Evolutionary conservation across 2,888 invertebrate species (phyloP).

Genomic region (Lutraria lutraria): DNA sequence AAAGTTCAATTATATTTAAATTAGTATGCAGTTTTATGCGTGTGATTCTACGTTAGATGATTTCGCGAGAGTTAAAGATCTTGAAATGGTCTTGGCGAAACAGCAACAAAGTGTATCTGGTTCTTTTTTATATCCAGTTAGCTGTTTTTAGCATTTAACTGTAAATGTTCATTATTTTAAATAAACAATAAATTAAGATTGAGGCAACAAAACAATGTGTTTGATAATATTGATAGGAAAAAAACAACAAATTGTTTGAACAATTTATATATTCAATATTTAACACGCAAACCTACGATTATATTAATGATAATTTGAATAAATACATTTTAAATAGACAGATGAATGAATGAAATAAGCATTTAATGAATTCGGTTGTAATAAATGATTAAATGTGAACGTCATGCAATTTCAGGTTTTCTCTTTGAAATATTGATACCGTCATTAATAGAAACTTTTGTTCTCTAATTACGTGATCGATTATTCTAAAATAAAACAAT

Average conservation of each 20-base stretch:
- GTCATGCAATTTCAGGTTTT: neutral
- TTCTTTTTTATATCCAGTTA: too few relatives aligned
- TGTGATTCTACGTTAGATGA: too few relatives aligned
- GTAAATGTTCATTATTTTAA: neutral
- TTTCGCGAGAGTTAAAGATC: too few relatives aligned
- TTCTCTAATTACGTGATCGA: neutral
- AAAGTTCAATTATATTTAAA: neutral
- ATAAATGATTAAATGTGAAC: neutral
- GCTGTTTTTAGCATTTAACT: too few relatives aligned
- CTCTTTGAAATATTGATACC: conserved; percentile 3
- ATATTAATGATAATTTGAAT: conserved; percentile 7
- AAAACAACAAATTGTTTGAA: neutral
- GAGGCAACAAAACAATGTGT: neutral
- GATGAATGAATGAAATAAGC: neutral
- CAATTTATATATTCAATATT: conserved; percentile 5
- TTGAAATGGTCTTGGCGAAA: too few relatives aligned
- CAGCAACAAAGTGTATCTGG: too few relatives aligned
- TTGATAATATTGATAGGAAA: neutral
- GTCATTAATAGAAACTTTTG: neutral
- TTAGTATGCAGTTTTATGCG: neutral
- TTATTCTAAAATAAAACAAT: neutral
- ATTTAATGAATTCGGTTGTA: neutral
- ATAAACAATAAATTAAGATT: neutral
- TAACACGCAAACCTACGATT: conserved; percentile 1
- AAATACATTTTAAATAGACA: conserved; percentile 19